Conservation (phyloP, 2,888 invertebrate species). For the Vesta saturnalis region DNA sequence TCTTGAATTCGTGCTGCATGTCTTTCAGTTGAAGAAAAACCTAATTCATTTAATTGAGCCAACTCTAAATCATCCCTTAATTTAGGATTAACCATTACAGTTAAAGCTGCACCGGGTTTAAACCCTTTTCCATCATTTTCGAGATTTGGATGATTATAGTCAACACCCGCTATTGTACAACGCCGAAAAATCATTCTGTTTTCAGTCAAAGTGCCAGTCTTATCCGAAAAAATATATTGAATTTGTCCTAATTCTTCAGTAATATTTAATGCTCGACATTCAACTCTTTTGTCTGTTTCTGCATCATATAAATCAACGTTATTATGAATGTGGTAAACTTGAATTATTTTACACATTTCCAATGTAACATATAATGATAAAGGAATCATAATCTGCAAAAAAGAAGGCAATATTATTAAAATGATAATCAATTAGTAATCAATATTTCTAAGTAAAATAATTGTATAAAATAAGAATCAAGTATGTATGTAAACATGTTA, state of each 20-base stretch:
- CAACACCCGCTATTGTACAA: constrained; percentile 88
- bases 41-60: constrained; percentile 49
- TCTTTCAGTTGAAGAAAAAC: constrained; percentile 50
- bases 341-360: constrained; percentile 94
- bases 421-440: no score
- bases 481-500: no score
- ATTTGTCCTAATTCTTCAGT: constrained; percentile 97
- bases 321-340: constrained; percentile 94
- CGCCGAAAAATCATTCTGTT: constrained; percentile 97
- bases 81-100: constrained; percentile 64
- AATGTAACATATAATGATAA: constrained; percentile 96
- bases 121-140: constrained; percentile 68
- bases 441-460: no score
- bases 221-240: constrained; percentile 95
- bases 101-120: constrained; percentile 62
- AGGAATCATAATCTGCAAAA: constrained; percentile 89
- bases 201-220: constrained; percentile 97
- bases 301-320: constrained; percentile 89
- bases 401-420: constrained; percentile 16
- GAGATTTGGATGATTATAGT: constrained; percentile 86
- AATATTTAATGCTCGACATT: constrained; percentile 95
- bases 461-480: no score
- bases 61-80: constrained; percentile 65
- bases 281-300: constrained; percentile 80
- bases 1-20: constrained; percentile 83